Conservation (phyloP, 1,140 invertebrate species). For the Drosophila biarmipes region DNA sequence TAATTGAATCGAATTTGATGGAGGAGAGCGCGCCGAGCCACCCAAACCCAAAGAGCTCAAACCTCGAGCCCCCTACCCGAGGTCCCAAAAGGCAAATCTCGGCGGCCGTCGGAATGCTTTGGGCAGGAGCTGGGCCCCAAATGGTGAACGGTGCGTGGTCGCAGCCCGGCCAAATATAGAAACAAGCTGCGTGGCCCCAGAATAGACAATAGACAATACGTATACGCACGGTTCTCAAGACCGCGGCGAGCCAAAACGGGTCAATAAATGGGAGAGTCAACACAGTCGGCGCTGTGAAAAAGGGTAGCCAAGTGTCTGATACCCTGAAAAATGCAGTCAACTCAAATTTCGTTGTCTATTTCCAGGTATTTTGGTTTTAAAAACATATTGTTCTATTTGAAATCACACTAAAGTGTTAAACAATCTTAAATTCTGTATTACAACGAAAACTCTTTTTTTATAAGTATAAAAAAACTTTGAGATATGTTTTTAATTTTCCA, state of each 20-base stretch:
- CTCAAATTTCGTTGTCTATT: background rate
- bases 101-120: conserved; percentile 49
- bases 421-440: no score
- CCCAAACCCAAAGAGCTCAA: conserved; percentile 20
- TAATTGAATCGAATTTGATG: conserved; percentile 79
- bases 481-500: no score
- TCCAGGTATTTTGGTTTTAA: background rate
- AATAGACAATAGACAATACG: conserved; percentile 72
- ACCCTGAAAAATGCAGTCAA: conserved; percentile 14
- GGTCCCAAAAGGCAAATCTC: conserved; percentile 67
- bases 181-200: conserved; percentile 50
- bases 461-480: no score
- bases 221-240: conserved; percentile 70
- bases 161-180: conserved; percentile 54
- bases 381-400: background rate
- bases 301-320: background rate
- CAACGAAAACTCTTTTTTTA: no score
- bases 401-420: no score
- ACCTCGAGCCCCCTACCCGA: conserved; percentile 9
- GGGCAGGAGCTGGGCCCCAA: conserved; percentile 30
- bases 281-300: background rate
- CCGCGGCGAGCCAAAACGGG: conserved; percentile 46
- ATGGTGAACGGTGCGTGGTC: conserved; percentile 69
- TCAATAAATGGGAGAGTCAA: conserved; percentile 43
- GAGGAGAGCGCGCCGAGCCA: conserved; percentile 23